A percentile compares a stretch with the other conserved stretches of the same genome.
Conservation (phyloP, 2,113 vertebrate genomes). For the Alligator sinensis region DNA sequence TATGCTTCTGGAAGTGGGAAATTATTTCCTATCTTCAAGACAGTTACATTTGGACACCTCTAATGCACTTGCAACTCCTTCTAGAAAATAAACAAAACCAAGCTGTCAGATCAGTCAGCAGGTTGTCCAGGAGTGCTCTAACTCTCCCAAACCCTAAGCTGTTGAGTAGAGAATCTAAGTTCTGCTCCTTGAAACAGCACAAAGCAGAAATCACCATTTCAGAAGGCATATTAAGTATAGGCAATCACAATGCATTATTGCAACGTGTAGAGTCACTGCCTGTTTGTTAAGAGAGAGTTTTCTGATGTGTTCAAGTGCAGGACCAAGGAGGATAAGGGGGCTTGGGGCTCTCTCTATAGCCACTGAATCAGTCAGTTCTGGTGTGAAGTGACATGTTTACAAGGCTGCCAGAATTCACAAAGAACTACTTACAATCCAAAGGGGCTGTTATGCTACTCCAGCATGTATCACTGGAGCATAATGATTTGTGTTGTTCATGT, state of each 20-base stretch:
- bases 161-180: neutral
- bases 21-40: slow-evolving; percentile 18
- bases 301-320: neutral
- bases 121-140: neutral
- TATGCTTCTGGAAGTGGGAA: slow-evolving; percentile 14
- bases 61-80: slow-evolving; percentile 2
- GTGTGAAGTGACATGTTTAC: neutral
- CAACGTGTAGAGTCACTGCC: too few relatives aligned
- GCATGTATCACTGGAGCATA: neutral
- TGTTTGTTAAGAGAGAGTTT: too few relatives aligned
- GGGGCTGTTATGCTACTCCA: neutral
- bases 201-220: neutral
- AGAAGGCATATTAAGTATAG: neutral
- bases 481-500: neutral
- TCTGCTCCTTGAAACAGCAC: neutral
- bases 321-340: neutral
- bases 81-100: slow-evolving; percentile 4
- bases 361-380: too few relatives aligned
- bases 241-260: neutral
- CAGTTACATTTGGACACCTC: neutral
- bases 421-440: neutral
- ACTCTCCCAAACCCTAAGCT: neutral
- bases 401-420: neutral
- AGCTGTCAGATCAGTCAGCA: neutral
- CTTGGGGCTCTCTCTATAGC: too few relatives aligned